Percentiles rank a stretch among this genome's conserved stretches.
Conservation (phyloP, 2,888 invertebrate species). For the Dione vanillae region DNA sequence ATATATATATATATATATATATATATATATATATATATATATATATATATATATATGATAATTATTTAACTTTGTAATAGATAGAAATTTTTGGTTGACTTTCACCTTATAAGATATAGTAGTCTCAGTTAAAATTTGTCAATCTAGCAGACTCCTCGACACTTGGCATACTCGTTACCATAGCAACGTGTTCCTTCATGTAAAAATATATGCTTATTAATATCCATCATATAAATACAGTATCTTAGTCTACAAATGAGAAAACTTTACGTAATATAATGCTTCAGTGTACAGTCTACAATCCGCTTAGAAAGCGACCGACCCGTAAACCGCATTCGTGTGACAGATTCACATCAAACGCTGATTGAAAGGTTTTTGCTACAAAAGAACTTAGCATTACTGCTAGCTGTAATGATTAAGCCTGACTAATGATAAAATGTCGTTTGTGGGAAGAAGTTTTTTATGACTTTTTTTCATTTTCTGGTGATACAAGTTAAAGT, state of each 20-base stretch:
- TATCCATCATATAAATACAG: background rate
- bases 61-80: too few relatives aligned
- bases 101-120: too few relatives aligned
- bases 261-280: constrained; percentile 7
- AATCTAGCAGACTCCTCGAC: too few relatives aligned
- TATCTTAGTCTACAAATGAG: constrained; percentile 2
- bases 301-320: constrained; percentile 9
- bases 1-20: too few relatives aligned
- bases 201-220: background rate
- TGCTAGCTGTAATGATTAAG: constrained; percentile 1
- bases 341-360: constrained; percentile 25
- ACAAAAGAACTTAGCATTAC: constrained; percentile 28
- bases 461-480: background rate
- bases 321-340: constrained; percentile 34
- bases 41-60: too few relatives aligned
- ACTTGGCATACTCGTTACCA: too few relatives aligned
- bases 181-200: too few relatives aligned
- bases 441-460: background rate
- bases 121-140: too few relatives aligned
- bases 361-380: constrained; percentile 30
- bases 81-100: too few relatives aligned
- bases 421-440: constrained; percentile 19
- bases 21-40: too few relatives aligned
- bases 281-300: background rate
- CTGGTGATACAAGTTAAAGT: too few relatives aligned